These are phyloP conservation scores for Trichonephila clavata DNA, from an alignment of 1,140 invertebrate genomes.

Conservation along the genomic window DNA sequence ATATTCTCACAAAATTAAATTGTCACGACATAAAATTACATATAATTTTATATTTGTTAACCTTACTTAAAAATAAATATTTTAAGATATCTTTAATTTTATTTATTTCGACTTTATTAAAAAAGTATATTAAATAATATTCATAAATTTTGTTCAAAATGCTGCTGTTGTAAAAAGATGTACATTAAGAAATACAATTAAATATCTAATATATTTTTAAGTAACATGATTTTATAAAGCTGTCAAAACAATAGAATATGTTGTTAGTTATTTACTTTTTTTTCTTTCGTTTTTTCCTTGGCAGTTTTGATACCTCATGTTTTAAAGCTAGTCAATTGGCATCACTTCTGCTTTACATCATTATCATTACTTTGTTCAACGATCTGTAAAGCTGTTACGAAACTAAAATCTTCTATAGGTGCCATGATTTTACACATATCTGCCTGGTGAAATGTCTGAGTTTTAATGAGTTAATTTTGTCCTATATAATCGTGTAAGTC, in stretches of 20 bases:
- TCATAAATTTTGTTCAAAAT: background rate
- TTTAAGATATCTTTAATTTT: background rate
- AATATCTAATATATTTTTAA: background rate
- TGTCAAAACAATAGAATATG: conserved; percentile 5
- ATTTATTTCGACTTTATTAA: background rate
- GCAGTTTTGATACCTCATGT: conserved; percentile 74
- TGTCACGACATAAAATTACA: too few relatives aligned
- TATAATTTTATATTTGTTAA: too few relatives aligned
- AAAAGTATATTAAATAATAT: background rate
- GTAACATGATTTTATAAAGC: background rate
- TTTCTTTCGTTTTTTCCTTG: background rate
- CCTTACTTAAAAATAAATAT: too few relatives aligned
- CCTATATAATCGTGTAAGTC: too few relatives aligned
- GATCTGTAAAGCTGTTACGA: background rate
- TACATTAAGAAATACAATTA: background rate
- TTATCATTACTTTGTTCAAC: conserved; percentile 44
- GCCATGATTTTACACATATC: conserved; percentile 35
- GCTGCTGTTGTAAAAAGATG: background rate
- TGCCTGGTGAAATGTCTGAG: background rate
- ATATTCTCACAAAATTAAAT: too few relatives aligned
- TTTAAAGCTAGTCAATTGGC: conserved; percentile 72
- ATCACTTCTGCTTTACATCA: conserved; percentile 61
- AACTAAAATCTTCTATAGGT: conserved; percentile 27
- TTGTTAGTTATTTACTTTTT: background rate
- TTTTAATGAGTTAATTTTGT: too few relatives aligned